Conservation (phyloP, 2,113 vertebrate species). For the Physeter macrocephalus region DNA sequence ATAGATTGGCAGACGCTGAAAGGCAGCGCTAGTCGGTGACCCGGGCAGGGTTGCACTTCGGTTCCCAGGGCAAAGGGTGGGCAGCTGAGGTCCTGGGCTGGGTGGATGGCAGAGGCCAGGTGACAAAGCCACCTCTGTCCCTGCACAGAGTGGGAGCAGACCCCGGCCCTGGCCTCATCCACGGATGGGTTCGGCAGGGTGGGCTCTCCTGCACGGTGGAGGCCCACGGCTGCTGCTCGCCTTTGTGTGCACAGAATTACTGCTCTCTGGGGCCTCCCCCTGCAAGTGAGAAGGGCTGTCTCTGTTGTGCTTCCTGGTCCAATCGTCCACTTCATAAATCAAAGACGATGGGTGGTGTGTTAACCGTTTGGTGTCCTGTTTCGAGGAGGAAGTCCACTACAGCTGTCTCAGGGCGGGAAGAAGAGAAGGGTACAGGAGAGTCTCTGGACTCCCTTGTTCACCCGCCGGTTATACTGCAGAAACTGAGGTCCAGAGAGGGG, state of each 20-base stretch:
- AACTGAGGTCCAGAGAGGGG: neutral
- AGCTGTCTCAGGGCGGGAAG: neutral
- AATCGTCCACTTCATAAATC: conserved; percentile 88
- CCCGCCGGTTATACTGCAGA: accelerated
- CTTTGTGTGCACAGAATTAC: conserved; percentile 87
- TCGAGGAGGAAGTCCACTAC: neutral
- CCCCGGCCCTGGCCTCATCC: conserved; percentile 85
- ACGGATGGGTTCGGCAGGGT: conserved; percentile 79
- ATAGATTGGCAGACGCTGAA: conserved; percentile 97
- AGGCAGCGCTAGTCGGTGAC: conserved; percentile 87
- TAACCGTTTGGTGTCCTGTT: conserved; percentile 76
- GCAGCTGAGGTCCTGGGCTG: conserved; percentile 77
- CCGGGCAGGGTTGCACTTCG: conserved; percentile 77
- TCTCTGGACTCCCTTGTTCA: neutral
- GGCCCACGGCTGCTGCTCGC: conserved; percentile 79
- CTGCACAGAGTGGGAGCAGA: conserved; percentile 69
- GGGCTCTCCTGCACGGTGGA: conserved; percentile 85
- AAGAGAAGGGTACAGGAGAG: accelerated
- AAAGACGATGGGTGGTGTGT: conserved; percentile 67
- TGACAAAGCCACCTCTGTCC: conserved; percentile 81
- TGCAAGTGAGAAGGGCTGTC: conserved; percentile 84
- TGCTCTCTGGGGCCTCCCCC: conserved; percentile 79
- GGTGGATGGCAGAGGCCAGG: conserved; percentile 76
- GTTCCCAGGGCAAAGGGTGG: conserved; percentile 77
- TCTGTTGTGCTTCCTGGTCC: conserved; percentile 84